Evolutionary conservation across 2,888 invertebrate genomes (phyloP).

Genomic region (Scaptomyza tumidula): DNA sequence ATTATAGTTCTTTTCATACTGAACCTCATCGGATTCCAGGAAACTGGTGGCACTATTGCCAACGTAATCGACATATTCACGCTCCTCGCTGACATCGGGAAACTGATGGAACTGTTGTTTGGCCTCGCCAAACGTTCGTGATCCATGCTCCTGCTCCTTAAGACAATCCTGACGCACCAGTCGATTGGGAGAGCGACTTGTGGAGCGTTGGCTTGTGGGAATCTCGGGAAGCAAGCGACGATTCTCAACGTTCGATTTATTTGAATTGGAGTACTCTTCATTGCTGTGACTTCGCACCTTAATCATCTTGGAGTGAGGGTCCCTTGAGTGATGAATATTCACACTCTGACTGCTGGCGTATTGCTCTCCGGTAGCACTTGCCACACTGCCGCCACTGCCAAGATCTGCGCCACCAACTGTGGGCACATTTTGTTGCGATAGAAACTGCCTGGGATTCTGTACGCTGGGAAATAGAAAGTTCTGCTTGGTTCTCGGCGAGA

Average conservation of each 20-base stretch:
- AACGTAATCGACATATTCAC: constrained; percentile 81
- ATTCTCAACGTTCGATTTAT: constrained; percentile 75
- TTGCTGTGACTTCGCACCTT: constrained; percentile 84
- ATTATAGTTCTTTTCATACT: constrained; percentile 82
- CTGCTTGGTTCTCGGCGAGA: constrained; percentile 83
- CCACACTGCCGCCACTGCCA: constrained; percentile 70
- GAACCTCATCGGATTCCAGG: constrained; percentile 82
- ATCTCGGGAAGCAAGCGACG: constrained; percentile 83
- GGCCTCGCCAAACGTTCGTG: constrained; percentile 83
- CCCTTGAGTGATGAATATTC: constrained; percentile 81
- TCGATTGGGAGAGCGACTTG: constrained; percentile 81
- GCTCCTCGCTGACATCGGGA: constrained; percentile 81
- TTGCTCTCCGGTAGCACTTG: constrained; percentile 71
- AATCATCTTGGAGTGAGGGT: constrained; percentile 83
- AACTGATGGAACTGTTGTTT: constrained; percentile 82
- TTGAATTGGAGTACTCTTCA: constrained; percentile 83
- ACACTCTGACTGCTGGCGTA: constrained; percentile 84
- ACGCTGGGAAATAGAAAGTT: constrained; percentile 83
- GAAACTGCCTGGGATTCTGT: constrained; percentile 82
- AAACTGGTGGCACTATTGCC: constrained; percentile 80
- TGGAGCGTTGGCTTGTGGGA: constrained; percentile 68
- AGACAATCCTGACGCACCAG: constrained; percentile 83
- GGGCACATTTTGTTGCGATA: constrained; percentile 84
- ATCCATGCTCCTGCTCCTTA: constrained; percentile 78
- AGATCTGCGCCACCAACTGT: constrained; percentile 78